Evolutionary conservation across 1,140 invertebrate genomes (phyloP), one percentile per base, ranked within the genome.

Genomic region (Pseudomyrmex gracilis): DNA sequence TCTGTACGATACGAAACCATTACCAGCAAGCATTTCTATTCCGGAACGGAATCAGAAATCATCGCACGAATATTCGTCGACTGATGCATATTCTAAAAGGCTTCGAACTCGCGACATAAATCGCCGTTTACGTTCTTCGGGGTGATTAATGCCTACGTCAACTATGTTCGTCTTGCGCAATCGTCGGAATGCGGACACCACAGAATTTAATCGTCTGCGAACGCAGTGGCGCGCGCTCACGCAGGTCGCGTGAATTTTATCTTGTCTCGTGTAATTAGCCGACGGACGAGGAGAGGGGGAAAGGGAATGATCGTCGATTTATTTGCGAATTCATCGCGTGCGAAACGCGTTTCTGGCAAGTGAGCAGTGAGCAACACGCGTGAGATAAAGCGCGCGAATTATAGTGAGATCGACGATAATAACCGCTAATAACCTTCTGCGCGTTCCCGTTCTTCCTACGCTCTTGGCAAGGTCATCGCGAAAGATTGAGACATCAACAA

Each of bases 141-240:
- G 47, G 82, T 87, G 85, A 87, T 87, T 87, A 87, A 87, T 87
- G 85, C 51, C 22, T 74, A 47, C 34, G 86, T 70, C 82, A 66
- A 47, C 43, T 67, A 74, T 87, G 67, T 60, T 53, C 67, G 85
- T 86, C 80, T 87, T 84, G 74, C 86, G 85, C 85, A 78, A 87
- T 73, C 67, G 47, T 74, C 53, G 85, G 85, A 87, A 87, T 84
- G 86, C 86, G 82, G 49, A 87, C 80, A 64, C 51, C 85, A 55
- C 80, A 73, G 74, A 87, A 86, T 77, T 77, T 83, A 87, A 87
- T 86, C 78, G 84, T 83, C 66, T 63, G 17, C 66, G 74, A 43
- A 66, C 34, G 34, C 68, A 73, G 47, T 63, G 77, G 22, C 78
- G 55, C 76, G n/a, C 84, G 55, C 76, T 47, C 49, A 17, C 83